Evolutionary conservation across 2,797 vertebrate genomes (phyloP).

Genomic region (Neosilurus hyrtlii): DNA sequence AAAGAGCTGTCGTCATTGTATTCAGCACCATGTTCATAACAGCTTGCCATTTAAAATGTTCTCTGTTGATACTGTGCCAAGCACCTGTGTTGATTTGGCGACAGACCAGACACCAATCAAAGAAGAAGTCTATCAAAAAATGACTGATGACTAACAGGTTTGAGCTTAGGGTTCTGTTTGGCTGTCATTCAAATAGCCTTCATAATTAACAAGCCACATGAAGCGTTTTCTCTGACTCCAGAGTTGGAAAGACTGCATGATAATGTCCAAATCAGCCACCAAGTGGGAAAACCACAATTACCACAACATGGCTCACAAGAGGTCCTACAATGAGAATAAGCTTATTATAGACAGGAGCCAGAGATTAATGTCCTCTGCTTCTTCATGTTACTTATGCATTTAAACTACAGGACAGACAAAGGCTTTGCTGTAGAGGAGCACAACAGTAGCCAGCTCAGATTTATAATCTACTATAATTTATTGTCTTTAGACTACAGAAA

Average conservation of each 20-base stretch:
- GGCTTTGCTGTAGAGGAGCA: not conserved
- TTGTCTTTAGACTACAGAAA: not conserved
- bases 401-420: not conserved
- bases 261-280: constrained; percentile 24
- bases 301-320: constrained; percentile 17
- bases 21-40: constrained; percentile 5
- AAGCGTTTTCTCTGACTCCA: constrained; percentile 28
- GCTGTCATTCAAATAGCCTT: constrained; percentile 49
- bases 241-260: constrained; percentile 27
- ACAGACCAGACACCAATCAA: constrained; percentile 45
- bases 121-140: constrained; percentile 48
- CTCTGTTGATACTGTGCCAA: constrained; percentile 40
- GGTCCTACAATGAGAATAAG: not conserved
- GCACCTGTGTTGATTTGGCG: constrained; percentile 51
- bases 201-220: constrained; percentile 45
- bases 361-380: not conserved
- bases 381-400: constrained; percentile 4
- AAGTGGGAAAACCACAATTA: constrained; percentile 34
- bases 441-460: not conserved
- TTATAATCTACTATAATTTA: constrained; percentile 8
- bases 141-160: constrained; percentile 44
- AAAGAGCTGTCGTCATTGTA: not conserved
- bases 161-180: constrained; percentile 44
- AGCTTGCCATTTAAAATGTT: constrained; percentile 34
- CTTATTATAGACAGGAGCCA: constrained; percentile 17